Evolutionary conservation across 2,113 vertebrate species (phyloP).

Genomic region (Scomber scombrus): DNA sequence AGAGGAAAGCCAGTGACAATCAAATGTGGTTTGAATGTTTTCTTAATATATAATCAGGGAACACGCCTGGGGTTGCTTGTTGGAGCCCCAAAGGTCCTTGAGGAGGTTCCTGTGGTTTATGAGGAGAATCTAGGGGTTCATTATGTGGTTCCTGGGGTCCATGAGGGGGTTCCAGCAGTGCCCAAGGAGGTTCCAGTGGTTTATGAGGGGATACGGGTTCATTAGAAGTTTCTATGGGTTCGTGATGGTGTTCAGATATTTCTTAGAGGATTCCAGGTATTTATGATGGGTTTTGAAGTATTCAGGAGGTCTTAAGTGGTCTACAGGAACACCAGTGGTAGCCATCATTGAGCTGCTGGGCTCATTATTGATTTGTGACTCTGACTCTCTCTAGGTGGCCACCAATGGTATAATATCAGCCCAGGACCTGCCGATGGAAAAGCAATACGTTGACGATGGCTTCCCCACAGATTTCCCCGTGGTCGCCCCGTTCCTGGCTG

Average conservation of each 20-base stretch:
- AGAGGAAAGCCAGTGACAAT: background rate
- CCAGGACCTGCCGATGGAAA: slow-evolving; percentile 95
- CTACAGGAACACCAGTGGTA: background rate
- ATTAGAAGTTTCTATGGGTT: slow-evolving; percentile 40
- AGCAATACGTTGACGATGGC: slow-evolving; percentile 96
- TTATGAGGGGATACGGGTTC: slow-evolving; percentile 31
- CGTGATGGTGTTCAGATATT: background rate
- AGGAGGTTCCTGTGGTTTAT: slow-evolving; percentile 38
- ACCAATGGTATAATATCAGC: slow-evolving; percentile 97
- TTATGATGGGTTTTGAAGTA: slow-evolving; percentile 5
- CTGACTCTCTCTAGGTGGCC: slow-evolving; percentile 87
- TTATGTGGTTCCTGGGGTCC: slow-evolving; percentile 46
- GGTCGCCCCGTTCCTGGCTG: slow-evolving; percentile 94
- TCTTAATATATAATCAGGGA: background rate
- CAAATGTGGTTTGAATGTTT: slow-evolving; percentile 33
- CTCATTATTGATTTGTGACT: background rate
- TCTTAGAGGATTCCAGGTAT: background rate
- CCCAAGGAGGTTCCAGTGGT: slow-evolving; percentile 11
- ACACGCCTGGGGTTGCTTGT: background rate
- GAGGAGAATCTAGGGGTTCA: slow-evolving; percentile 38
- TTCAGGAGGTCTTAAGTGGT: background rate
- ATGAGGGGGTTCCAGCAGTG: background rate
- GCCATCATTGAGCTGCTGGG: background rate
- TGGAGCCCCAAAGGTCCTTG: background rate
- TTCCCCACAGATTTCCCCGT: slow-evolving; percentile 96